Conservation (phyloP, 1,140 invertebrate genomes). For the Zaprionus taronus region DNA sequence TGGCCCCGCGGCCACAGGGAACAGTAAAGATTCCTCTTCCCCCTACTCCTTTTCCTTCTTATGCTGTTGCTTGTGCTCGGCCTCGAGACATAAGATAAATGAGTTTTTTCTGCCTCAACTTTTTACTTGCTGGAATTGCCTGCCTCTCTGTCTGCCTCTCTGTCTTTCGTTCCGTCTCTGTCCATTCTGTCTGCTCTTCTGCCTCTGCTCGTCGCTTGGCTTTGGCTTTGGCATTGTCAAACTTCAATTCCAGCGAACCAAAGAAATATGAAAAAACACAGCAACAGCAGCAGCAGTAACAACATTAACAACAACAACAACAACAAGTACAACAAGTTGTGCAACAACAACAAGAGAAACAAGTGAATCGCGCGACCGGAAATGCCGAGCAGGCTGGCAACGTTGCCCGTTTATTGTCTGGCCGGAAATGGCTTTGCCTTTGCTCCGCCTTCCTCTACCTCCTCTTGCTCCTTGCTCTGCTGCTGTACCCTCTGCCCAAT, state of each 20-base stretch:
- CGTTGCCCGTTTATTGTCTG: conserved; percentile 74
- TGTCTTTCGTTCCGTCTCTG: background rate
- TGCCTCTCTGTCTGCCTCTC: conserved; percentile 27
- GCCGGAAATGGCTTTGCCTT: conserved; percentile 76
- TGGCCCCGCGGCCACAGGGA: conserved; percentile 47
- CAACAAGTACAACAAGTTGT: conserved; percentile 7
- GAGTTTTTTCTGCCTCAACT: conserved; percentile 65
- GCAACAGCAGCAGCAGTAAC: conserved; percentile 11
- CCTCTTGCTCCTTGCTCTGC: background rate
- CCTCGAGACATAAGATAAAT: conserved; percentile 65
- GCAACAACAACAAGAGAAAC: conserved; percentile 23
- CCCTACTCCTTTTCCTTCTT: background rate
- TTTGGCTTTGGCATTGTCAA: conserved; percentile 67
- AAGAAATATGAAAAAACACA: conserved; percentile 50
- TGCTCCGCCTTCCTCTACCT: conserved; percentile 37
- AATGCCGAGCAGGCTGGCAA: conserved; percentile 59
- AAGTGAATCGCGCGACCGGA: conserved; percentile 49
- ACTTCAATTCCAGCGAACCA: conserved; percentile 58
- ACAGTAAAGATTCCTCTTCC: conserved; percentile 17
- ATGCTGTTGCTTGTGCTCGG: background rate
- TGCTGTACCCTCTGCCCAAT: conserved; percentile 25
- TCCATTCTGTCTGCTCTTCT: conserved; percentile 22
- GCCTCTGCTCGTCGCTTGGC: conserved; percentile 26
- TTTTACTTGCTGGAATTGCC: conserved; percentile 68
- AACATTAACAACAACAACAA: conserved; percentile 29